Percentiles rank a stretch among this genome's conserved stretches.
These are phyloP conservation scores for Romanogobio albipinnatus DNA, from an alignment of 2,113 vertebrate genomes.

Conservation along the genomic window DNA sequence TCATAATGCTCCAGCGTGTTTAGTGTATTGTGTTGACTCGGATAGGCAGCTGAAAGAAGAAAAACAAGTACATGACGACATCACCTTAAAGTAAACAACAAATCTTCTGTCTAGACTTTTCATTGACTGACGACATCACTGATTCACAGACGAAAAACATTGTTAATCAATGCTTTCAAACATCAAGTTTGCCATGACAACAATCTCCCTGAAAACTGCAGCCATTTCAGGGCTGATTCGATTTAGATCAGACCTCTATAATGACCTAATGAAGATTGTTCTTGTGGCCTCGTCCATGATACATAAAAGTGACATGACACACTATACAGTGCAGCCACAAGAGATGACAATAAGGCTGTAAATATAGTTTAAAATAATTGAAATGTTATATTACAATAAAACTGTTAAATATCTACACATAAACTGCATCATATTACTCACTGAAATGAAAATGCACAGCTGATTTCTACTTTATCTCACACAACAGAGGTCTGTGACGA, in stretches of 20 bases:
- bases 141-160: not conserved
- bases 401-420: not conserved
- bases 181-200: slow-evolving; percentile 52
- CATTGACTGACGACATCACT: not conserved
- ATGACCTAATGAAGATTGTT: not conserved
- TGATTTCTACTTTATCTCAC: not conserved
- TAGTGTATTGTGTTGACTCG: slow-evolving; percentile 55
- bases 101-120: not conserved
- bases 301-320: not conserved
- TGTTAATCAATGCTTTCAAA: slow-evolving; percentile 61
- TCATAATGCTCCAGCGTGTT: slow-evolving; percentile 68
- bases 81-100: not conserved
- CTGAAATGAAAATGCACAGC: not conserved
- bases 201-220: slow-evolving; percentile 55
- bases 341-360: not conserved
- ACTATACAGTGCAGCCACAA: not conserved
- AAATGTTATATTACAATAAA: not conserved
- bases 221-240: not conserved
- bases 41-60: slow-evolving; percentile 43
- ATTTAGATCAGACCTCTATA: slow-evolving; percentile 13
- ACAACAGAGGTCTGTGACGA: not conserved
- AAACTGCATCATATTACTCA: not conserved
- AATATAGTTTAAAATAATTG: not conserved
- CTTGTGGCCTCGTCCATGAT: not conserved
- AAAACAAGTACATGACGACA: slow-evolving; percentile 12